phyloP scores from a whole-genome alignment of 2,888 invertebrate genomes.

The Drosophila recens region DNA sequence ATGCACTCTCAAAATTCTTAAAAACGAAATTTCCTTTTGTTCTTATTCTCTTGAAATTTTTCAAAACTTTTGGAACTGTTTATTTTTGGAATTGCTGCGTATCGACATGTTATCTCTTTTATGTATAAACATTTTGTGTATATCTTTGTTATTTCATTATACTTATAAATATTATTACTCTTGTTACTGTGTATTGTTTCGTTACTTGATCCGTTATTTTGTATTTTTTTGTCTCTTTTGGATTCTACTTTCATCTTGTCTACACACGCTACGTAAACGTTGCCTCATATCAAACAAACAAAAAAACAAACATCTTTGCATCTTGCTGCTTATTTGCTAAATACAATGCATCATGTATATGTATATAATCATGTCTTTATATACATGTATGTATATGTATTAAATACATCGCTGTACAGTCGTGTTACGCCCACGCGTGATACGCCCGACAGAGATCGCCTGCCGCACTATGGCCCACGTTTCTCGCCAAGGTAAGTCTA shows the following conservation, averaged over 20 bases:
- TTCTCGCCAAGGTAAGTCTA: conserved; percentile 89
- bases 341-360: conserved; percentile 19
- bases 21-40: conserved; percentile 37
- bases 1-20: conserved; percentile 53
- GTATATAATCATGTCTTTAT: conserved; percentile 29
- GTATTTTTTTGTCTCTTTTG: conserved; percentile 78
- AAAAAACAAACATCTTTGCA: conserved; percentile 65
- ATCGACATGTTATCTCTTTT: conserved; percentile 46
- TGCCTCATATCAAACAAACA: conserved; percentile 69
- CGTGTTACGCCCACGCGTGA: conserved; percentile 94
- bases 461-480: conserved; percentile 95
- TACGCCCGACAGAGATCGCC: conserved; percentile 91
- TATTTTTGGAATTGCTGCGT: conserved; percentile 76
- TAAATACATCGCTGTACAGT: conserved; percentile 86
- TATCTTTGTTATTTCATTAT: conserved; percentile 12
- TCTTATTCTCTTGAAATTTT: conserved; percentile 14
- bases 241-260: conserved; percentile 76
- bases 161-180: conserved; percentile 33
- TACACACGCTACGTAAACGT: conserved; percentile 72
- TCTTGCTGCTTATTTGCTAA: conserved; percentile 75
- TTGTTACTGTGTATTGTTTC: conserved; percentile 55
- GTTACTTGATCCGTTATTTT: conserved; percentile 74
- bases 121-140: conserved; percentile 21
- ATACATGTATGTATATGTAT: conserved; percentile 25
- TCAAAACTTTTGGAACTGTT: conserved; percentile 28